These are phyloP conservation scores for Hoplias malabaricus DNA, from an alignment of 2,113 vertebrate species.

Conservation along the genomic window DNA sequence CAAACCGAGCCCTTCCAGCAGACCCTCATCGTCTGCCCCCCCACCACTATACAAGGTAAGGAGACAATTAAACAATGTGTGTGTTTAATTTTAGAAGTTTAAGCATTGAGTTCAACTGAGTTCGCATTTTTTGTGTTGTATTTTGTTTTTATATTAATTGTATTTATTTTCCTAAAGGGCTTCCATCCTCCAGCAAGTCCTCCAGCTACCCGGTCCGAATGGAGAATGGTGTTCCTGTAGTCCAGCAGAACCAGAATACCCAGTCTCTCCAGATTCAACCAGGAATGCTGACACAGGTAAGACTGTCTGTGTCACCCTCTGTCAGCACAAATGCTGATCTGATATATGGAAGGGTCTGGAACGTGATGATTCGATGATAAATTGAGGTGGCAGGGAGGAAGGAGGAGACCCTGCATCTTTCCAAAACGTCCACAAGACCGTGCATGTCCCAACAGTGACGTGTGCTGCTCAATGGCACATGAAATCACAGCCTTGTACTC, in stretches of 20 bases:
- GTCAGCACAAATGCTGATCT: not conserved
- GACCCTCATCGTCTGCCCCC: constrained; percentile 97
- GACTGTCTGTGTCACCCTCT: not conserved
- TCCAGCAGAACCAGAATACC: constrained; percentile 91
- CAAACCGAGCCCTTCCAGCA: constrained; percentile 97
- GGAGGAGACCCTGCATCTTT: not conserved
- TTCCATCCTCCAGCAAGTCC: constrained; percentile 75
- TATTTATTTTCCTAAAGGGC: constrained; percentile 56
- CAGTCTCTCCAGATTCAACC: constrained; percentile 97
- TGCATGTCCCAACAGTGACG: not conserved
- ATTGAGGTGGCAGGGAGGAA: constrained; percentile 1
- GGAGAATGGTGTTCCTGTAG: constrained; percentile 93
- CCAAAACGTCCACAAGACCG: not conserved
- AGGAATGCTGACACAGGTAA: constrained; percentile 94
- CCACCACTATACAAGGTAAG: constrained; percentile 93
- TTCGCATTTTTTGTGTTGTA: not conserved
- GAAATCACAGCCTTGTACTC: constrained; percentile 38
- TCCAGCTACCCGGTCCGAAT: constrained; percentile 92
- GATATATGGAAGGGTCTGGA: not conserved
- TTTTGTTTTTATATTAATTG: not conserved
- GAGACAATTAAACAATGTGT: not conserved
- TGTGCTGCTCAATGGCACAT: constrained; percentile 1
- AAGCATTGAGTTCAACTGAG: not conserved
- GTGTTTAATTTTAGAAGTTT: not conserved
- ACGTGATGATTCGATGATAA: not conserved